Evolutionary conservation across 2,888 invertebrate genomes (phyloP).

Genomic region (Drosophila nigricruria): DNA sequence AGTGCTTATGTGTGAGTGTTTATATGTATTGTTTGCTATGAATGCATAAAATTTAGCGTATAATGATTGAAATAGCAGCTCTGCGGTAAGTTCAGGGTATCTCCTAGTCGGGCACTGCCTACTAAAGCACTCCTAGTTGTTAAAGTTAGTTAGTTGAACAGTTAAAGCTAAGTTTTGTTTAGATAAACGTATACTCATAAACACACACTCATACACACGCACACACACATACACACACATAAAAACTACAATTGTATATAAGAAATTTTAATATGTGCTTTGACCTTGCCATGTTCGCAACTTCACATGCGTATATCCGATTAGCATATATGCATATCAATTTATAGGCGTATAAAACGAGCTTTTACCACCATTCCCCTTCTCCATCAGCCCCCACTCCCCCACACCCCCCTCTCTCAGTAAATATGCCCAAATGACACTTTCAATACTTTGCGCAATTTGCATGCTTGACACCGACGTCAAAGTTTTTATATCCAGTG

Average conservation of each 20-base stretch:
- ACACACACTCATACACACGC: background rate
- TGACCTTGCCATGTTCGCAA: conserved; percentile 58
- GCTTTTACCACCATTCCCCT: conserved; percentile 4
- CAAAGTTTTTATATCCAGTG: conserved; percentile 48
- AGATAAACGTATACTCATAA: background rate
- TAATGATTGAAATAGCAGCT: background rate
- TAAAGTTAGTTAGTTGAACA: no score
- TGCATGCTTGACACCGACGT: conserved; percentile 73
- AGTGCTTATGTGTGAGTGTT: background rate
- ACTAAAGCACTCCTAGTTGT: no score
- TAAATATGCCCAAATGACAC: conserved; percentile 71
- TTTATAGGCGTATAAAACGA: conserved; percentile 20
- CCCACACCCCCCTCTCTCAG: background rate
- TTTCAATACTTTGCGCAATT: conserved; percentile 68
- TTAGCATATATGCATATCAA: conserved; percentile 14
- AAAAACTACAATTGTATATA: background rate
- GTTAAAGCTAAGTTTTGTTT: background rate
- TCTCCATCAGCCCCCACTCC: background rate
- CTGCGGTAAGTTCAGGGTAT: background rate
- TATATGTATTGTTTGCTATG: background rate
- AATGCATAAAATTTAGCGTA: background rate
- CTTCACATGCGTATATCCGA: conserved; percentile 26
- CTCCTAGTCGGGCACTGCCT: background rate
- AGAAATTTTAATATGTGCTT: conserved; percentile 17
- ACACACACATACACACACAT: background rate